These are phyloP conservation scores for Myathropa florea DNA, from an alignment of 2,888 invertebrate species.

Conservation along the genomic window DNA sequence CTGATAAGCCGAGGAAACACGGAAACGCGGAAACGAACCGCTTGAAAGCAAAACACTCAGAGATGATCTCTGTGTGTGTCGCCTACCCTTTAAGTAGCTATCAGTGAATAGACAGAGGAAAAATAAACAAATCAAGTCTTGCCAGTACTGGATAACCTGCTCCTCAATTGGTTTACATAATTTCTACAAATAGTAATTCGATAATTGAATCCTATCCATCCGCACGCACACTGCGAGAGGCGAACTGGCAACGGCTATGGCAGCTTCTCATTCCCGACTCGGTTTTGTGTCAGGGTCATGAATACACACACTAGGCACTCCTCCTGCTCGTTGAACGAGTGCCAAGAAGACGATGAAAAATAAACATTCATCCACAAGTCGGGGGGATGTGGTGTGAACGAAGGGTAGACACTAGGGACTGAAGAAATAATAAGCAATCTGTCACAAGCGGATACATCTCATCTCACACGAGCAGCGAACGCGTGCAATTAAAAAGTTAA, in stretches of 20 bases:
- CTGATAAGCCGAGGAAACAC: neutral
- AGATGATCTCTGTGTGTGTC: slow-evolving; percentile 1
- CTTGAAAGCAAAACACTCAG: neutral
- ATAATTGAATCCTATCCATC: slow-evolving; percentile 32
- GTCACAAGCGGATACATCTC: slow-evolving; percentile 11
- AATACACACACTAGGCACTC: neutral
- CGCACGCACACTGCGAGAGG: neutral
- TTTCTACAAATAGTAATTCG: slow-evolving; percentile 17
- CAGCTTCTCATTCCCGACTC: neutral
- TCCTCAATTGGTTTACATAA: slow-evolving; percentile 29
- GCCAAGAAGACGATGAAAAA: slow-evolving; percentile 17
- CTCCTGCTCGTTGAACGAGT: neutral
- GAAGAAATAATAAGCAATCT: slow-evolving; percentile 18
- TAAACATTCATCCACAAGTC: neutral
- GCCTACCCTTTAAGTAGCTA: neutral
- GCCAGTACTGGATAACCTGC: neutral
- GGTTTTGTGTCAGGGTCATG: slow-evolving; percentile 36
- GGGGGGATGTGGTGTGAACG: neutral
- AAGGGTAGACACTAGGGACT: neutral
- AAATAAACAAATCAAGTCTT: slow-evolving; percentile 13
- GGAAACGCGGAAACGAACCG: slow-evolving; percentile 7
- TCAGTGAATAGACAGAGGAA: neutral
- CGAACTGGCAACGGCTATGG: neutral
- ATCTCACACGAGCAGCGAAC: neutral
- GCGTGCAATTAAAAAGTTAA: slow-evolving; percentile 55